Percentiles rank a stretch among this genome's conserved stretches.
These are phyloP conservation scores for Heliconius himera DNA, from an alignment of 1,140 invertebrate genomes.

Conservation along the genomic window DNA sequence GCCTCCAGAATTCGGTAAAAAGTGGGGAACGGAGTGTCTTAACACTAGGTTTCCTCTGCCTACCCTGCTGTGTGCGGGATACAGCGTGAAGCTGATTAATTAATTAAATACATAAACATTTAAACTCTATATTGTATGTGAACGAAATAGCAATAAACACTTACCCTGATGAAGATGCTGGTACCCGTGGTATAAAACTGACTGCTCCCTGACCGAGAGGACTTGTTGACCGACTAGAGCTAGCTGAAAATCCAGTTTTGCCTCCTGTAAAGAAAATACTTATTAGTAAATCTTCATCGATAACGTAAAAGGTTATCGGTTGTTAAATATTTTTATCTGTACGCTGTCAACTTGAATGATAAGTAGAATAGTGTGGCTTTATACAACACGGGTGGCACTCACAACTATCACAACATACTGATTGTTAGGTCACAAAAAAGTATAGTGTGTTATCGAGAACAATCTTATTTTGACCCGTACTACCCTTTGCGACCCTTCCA, in stretches of 20 bases:
- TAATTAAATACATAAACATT: neutral
- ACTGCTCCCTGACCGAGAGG: constrained; percentile 71
- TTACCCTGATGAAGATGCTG: constrained; percentile 71
- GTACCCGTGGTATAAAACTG: constrained; percentile 75
- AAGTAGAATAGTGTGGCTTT: constrained; percentile 23
- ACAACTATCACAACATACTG: constrained; percentile 58
- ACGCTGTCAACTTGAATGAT: constrained; percentile 30
- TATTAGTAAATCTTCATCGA: constrained; percentile 13
- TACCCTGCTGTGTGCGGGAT: too few relatives aligned
- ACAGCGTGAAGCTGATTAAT: too few relatives aligned
- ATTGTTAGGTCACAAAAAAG: constrained; percentile 44
- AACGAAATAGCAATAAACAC: constrained; percentile 20
- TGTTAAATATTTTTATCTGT: constrained; percentile 30
- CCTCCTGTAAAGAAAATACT: constrained; percentile 62
- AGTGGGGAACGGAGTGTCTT: too few relatives aligned
- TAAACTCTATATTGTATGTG: neutral
- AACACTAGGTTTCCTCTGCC: too few relatives aligned
- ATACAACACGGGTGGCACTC: constrained; percentile 57
- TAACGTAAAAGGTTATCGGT: constrained; percentile 27
- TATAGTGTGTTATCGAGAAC: constrained; percentile 43
- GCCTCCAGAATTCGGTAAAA: too few relatives aligned
- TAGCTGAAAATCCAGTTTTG: constrained; percentile 77
- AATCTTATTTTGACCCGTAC: constrained; percentile 48
- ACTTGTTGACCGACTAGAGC: constrained; percentile 80
- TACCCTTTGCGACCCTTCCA: constrained; percentile 48